These are phyloP conservation scores for Myiothlypis coronata DNA, from an alignment of 2,797 vertebrate species.

Conservation along the genomic window DNA sequence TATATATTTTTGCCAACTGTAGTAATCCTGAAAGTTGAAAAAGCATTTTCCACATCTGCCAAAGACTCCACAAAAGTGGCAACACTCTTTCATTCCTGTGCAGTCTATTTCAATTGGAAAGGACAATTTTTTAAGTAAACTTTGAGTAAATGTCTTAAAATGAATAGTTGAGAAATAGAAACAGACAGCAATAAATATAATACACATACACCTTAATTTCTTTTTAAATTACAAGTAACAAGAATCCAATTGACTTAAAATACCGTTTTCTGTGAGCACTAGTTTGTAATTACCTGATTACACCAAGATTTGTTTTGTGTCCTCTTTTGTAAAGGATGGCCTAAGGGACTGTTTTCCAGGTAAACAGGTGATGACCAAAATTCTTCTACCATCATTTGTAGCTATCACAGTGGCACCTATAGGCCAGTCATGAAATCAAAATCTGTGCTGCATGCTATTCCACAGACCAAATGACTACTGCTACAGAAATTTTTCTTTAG, in stretches of 20 bases:
- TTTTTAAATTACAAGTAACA: not conserved
- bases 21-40: not conserved
- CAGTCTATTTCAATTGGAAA: not conserved
- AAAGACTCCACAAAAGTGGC: not conserved
- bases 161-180: not conserved
- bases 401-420: not conserved
- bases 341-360: not conserved
- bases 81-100: not conserved
- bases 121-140: not conserved
- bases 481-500: not conserved
- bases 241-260: not conserved
- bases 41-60: not conserved
- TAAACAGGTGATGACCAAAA: not conserved
- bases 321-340: not conserved
- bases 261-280: not conserved
- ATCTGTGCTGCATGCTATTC: not conserved
- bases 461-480: not conserved
- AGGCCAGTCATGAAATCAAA: not conserved
- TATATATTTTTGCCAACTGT: not conserved
- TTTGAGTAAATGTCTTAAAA: not conserved
- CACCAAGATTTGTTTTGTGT: not conserved
- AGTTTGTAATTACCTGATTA: not conserved
- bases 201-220: not conserved
- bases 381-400: not conserved
- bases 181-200: not conserved